phyloP scores from a whole-genome alignment of 2,888 invertebrate species.

The Melanchra persicariae region DNA sequence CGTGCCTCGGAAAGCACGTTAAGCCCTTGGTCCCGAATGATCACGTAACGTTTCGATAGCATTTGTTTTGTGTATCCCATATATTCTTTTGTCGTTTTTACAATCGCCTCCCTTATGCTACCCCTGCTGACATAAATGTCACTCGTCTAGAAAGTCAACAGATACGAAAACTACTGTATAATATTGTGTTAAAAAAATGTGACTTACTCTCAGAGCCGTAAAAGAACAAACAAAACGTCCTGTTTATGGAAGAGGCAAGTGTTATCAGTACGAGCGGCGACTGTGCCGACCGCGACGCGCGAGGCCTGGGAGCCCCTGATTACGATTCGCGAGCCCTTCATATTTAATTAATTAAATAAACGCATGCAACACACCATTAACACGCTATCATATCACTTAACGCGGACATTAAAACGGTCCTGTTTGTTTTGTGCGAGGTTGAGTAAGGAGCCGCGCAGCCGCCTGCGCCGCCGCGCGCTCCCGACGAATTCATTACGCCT shows the following conservation, averaged over 20 bases:
- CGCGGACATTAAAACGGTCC: constrained; percentile 64
- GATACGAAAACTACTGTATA: no score
- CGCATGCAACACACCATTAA: constrained; percentile 77
- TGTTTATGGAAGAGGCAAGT: constrained; percentile 19
- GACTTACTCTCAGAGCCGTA: neutral
- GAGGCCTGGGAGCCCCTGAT: constrained; percentile 58
- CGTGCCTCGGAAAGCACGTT: no score
- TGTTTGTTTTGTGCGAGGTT: constrained; percentile 64
- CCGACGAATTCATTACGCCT: constrained; percentile 48
- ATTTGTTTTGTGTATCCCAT: no score
- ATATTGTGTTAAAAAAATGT: neutral
- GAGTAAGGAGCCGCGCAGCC: constrained; percentile 24
- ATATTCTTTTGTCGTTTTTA: no score
- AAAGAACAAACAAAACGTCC: constrained; percentile 11
- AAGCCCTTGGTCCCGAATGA: no score
- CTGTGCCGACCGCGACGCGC: neutral
- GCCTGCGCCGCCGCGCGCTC: neutral
- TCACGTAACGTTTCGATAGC: no score
- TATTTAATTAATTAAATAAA: constrained; percentile 81
- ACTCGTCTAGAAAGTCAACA: no score
- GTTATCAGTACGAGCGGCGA: constrained; percentile 26
- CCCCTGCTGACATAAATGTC: no score
- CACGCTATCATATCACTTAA: constrained; percentile 75
- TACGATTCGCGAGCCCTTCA: constrained; percentile 74
- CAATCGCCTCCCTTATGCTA: no score